These are phyloP conservation scores for Lepilemur septentrionalis DNA, from an alignment of 2,797 vertebrate species.

Conservation along the genomic window DNA sequence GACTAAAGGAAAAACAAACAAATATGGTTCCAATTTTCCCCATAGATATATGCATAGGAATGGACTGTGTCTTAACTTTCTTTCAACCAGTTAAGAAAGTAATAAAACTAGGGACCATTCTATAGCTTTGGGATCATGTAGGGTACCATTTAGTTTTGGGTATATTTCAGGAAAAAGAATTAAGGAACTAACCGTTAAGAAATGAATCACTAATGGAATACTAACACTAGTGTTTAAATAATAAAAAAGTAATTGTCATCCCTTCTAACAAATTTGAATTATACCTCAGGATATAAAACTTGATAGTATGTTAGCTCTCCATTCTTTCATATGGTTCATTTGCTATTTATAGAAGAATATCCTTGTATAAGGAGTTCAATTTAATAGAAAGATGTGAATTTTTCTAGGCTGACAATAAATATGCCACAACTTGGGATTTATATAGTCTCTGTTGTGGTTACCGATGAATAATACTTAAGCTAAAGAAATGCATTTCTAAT, in stretches of 20 bases:
- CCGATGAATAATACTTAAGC: neutral
- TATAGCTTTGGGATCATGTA: slow-evolving; percentile 17
- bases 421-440: neutral
- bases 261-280: neutral
- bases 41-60: slow-evolving; percentile 34
- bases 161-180: slow-evolving; percentile 4
- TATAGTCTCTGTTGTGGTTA: neutral
- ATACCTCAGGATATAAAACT: neutral
- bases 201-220: neutral
- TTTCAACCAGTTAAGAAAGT: neutral
- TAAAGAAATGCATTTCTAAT: neutral
- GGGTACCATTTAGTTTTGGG: slow-evolving; percentile 31
- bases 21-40: slow-evolving; percentile 40
- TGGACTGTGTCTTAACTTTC: slow-evolving; percentile 42
- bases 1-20: slow-evolving; percentile 12
- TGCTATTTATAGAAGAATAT: slow-evolving; percentile 59
- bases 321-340: neutral
- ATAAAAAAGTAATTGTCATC: neutral
- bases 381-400: neutral
- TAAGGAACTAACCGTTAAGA: neutral
- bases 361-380: neutral
- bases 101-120: neutral
- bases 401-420: slow-evolving; percentile 40
- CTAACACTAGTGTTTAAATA: neutral
- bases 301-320: slow-evolving; percentile 1